Percentiles rank a stretch among this genome's conserved stretches.
Evolutionary conservation across 1,140 invertebrate genomes (phyloP).

Genomic region (Tetramorium alpestre): DNA sequence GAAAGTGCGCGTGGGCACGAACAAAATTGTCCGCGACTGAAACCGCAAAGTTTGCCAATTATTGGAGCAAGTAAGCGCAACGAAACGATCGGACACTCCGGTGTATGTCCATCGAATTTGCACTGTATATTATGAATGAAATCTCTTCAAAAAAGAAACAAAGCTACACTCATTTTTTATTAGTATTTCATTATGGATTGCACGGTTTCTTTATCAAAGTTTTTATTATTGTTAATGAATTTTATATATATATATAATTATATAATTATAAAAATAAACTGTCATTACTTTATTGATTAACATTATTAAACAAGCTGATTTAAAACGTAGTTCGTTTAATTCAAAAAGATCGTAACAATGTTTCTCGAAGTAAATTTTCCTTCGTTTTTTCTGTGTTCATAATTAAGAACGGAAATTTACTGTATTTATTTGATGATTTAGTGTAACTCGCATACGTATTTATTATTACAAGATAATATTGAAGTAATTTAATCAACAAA

Average conservation of each 20-base stretch:
- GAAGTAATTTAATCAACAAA: not conserved
- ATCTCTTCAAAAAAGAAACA: not conserved
- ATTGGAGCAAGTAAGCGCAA: not conserved
- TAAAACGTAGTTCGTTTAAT: not conserved
- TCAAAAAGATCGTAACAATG: not conserved
- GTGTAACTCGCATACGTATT: not conserved
- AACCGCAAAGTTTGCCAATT: constrained; percentile 23
- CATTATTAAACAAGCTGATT: not conserved
- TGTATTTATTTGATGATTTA: not conserved
- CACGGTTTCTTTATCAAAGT: not conserved
- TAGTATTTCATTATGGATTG: not conserved
- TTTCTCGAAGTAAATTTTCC: not conserved
- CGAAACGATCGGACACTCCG: not conserved
- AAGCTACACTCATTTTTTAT: not conserved
- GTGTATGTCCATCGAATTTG: not conserved
- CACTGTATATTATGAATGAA: not conserved
- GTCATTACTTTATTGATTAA: not conserved
- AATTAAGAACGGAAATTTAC: not conserved
- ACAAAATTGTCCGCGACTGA: constrained; percentile 7
- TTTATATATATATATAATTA: too few species aligned
- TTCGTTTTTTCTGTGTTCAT: not conserved
- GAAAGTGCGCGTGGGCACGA: constrained; percentile 20
- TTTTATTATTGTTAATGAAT: not conserved
- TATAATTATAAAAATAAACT: not conserved
- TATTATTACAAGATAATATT: not conserved